Conservation (phyloP, 2,888 invertebrate species). For the Phrixothrix hirtus region DNA sequence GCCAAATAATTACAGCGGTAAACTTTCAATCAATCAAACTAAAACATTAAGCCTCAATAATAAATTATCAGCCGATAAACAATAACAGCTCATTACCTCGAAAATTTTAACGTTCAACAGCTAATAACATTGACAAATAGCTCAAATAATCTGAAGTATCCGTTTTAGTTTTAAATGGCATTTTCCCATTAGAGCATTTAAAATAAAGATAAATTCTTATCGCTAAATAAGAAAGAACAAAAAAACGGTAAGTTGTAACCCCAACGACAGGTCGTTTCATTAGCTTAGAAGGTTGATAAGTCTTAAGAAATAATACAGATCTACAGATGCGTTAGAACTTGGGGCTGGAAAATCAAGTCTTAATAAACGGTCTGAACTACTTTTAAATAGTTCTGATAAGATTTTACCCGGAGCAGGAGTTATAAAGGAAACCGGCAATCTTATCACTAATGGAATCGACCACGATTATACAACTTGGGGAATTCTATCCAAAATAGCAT, state of each 20-base stretch:
- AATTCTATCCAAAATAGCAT: not conserved
- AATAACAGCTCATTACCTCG: conserved; percentile 6
- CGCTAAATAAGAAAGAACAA: conserved; percentile 29
- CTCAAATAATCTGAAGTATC: conserved; percentile 23
- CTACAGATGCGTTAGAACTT: conserved; percentile 22
- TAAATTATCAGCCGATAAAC: not conserved
- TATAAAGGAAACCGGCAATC: conserved; percentile 8
- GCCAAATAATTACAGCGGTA: too few species aligned
- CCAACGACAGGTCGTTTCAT: conserved; percentile 41
- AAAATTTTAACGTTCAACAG: conserved; percentile 25
- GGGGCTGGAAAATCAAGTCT: conserved; percentile 14
- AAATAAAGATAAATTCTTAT: conserved; percentile 37
- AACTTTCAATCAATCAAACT: too few species aligned
- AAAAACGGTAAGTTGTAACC: conserved; percentile 34
- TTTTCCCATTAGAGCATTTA: conserved; percentile 27
- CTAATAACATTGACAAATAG: conserved; percentile 28
- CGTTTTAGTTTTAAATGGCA: conserved; percentile 22
- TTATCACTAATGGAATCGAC: conserved; percentile 5
- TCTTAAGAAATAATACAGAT: conserved; percentile 35
- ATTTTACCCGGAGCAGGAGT: conserved; percentile 18
- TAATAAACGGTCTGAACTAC: conserved; percentile 35
- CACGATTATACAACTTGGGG: conserved; percentile 3
- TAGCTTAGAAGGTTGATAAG: conserved; percentile 37
- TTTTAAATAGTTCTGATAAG: conserved; percentile 36
- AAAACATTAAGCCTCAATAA: conserved; percentile 1